Percentiles rank a stretch among this genome's conserved stretches.
Conservation (phyloP, 92 coral and sea anemone genomes). For the Zoanthus sansibaricus region DNA sequence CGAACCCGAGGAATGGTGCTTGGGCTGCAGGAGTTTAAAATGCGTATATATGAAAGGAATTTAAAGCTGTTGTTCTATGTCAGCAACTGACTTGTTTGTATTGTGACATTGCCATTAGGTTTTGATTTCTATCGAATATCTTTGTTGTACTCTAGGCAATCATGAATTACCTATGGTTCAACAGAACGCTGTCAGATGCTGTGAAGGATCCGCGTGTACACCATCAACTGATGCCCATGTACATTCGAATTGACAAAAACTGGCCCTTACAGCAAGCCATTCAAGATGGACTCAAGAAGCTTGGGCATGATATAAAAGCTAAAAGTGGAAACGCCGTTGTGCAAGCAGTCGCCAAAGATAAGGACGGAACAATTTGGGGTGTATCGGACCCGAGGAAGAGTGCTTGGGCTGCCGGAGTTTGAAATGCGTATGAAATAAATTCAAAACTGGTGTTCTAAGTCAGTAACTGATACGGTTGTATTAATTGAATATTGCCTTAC, state of each 20-base stretch:
- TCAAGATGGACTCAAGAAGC: constrained; percentile 56
- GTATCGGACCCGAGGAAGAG: constrained; percentile 77
- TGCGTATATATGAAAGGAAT: too few species aligned
- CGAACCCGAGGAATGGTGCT: too few species aligned
- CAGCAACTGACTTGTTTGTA: too few species aligned
- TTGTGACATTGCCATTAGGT: neutral
- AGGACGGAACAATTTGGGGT: constrained; percentile 67
- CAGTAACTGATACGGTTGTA: neutral
- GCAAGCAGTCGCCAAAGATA: constrained; percentile 72
- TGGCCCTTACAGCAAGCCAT: constrained; percentile 55
- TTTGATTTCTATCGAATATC: neutral
- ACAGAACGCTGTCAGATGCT: constrained; percentile 68
- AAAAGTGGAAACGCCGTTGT: constrained; percentile 61
- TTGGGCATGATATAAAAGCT: constrained; percentile 62
- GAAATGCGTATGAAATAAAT: neutral
- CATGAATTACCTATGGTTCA: constrained; percentile 83
- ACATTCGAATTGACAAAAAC: constrained; percentile 69
- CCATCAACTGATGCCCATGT: constrained; percentile 76
- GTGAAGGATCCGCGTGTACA: constrained; percentile 76
- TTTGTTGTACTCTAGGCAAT: constrained; percentile 51
- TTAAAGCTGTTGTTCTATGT: too few species aligned
- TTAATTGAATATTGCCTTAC: too few species aligned
- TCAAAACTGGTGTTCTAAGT: too few species aligned
- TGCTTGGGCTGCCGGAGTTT: constrained; percentile 80
- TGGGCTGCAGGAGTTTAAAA: too few species aligned